Evolutionary conservation across 2,888 invertebrate genomes (phyloP).

Genomic region (Xestia c-nigrum): DNA sequence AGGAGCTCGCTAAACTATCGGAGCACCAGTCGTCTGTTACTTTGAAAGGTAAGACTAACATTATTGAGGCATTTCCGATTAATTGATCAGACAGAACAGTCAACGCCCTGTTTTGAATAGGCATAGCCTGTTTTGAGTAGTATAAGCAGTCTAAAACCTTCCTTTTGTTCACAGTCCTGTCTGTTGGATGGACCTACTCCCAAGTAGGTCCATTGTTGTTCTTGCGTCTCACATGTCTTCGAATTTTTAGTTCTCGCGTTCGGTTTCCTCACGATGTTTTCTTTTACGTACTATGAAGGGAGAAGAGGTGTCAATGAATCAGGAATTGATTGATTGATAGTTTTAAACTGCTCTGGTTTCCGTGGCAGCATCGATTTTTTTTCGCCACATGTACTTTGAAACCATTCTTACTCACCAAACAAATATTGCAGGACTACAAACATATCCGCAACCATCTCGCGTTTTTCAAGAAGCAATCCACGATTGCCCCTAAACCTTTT

Average conservation of each 20-base stretch:
- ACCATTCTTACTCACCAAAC: not conserved
- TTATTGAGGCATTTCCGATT: not conserved
- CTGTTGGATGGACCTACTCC: too few species aligned
- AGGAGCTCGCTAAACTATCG: conserved; percentile 83
- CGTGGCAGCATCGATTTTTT: not conserved
- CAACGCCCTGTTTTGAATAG: not conserved
- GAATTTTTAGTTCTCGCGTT: too few species aligned
- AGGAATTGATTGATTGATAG: not conserved
- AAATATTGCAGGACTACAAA: not conserved
- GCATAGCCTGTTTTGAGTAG: too few species aligned
- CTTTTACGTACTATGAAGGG: not conserved
- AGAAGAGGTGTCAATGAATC: not conserved
- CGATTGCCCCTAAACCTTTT: not conserved
- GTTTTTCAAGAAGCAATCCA: not conserved
- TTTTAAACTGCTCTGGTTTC: not conserved
- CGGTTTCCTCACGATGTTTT: too few species aligned
- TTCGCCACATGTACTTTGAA: not conserved
- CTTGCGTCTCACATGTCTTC: not conserved
- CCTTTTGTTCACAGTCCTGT: not conserved
- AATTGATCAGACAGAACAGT: not conserved
- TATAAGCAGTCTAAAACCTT: not conserved
- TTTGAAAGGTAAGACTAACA: conserved; percentile 80
- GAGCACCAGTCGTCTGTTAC: conserved; percentile 84
- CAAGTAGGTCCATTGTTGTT: not conserved
- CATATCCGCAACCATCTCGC: not conserved